These are phyloP conservation scores for Caradrina kadenii DNA, from an alignment of 2,888 invertebrate genomes.

Conservation along the genomic window DNA sequence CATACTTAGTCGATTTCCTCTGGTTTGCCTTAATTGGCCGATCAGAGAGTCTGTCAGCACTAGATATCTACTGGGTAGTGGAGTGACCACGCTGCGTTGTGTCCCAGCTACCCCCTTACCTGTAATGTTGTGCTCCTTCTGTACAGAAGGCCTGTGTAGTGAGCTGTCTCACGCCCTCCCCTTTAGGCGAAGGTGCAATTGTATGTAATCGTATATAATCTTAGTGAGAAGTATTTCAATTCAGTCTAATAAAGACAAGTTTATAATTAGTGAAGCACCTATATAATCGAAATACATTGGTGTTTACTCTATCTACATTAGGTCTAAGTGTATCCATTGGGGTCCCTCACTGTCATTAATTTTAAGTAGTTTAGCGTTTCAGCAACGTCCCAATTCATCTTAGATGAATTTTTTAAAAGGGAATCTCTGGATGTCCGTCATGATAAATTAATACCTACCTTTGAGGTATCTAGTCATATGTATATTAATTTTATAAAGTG, in stretches of 20 bases:
- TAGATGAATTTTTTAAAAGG: not conserved
- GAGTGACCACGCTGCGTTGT: too few species aligned
- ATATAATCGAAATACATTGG: not conserved
- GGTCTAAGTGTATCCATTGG: not conserved
- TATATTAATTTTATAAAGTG: not conserved
- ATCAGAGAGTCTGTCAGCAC: not conserved
- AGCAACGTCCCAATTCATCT: not conserved
- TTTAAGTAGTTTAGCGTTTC: not conserved
- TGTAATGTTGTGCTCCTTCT: not conserved
- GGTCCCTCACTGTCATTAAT: constrained; percentile 9
- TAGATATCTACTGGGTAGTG: not conserved
- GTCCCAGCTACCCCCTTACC: too few species aligned
- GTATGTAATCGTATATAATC: too few species aligned
- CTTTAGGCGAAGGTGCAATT: too few species aligned
- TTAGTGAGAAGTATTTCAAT: not conserved
- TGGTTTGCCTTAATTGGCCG: constrained; percentile 6
- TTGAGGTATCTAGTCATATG: not conserved
- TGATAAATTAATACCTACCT: not conserved
- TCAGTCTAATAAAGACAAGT: not conserved
- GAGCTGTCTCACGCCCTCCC: too few species aligned
- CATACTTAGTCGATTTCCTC: not conserved
- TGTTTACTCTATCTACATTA: not conserved
- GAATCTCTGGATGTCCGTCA: not conserved
- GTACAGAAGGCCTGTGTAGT: not conserved
- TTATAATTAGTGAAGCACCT: not conserved